A percentile compares a stretch with the other conserved stretches of the same genome.
Evolutionary conservation across 2,113 vertebrate genomes (phyloP).

Genomic region (Psephotus haematonotus): DNA sequence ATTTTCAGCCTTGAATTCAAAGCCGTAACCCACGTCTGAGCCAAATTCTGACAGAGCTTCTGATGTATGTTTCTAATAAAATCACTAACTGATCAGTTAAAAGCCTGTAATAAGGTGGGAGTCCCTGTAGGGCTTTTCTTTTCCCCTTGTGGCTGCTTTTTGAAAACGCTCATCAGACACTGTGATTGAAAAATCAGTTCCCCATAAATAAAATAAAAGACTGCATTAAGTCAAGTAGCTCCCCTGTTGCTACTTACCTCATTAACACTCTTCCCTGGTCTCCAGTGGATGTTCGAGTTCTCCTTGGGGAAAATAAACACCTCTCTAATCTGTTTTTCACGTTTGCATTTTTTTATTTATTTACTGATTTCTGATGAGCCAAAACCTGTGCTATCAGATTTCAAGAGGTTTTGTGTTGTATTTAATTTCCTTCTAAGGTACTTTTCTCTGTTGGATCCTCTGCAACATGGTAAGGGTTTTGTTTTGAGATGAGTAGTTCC

Average conservation of each 20-base stretch:
- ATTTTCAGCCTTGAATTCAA: not conserved
- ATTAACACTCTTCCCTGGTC: conserved; percentile 24
- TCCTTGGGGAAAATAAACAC: conserved; percentile 37
- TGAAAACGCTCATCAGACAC: not conserved
- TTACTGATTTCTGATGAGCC: not conserved
- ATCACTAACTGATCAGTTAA: not conserved
- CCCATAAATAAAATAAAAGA: conserved; percentile 30
- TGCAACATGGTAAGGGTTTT: not conserved
- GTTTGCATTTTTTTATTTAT: not conserved
- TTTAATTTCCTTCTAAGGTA: conserved; percentile 5
- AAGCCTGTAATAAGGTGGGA: not conserved
- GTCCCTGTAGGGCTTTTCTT: not conserved
- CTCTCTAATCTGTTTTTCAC: not conserved
- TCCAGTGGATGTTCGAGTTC: not conserved
- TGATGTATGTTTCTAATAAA: not conserved
- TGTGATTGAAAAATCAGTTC: not conserved
- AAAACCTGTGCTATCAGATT: not conserved
- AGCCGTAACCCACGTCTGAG: not conserved
- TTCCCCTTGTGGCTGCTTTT: not conserved
- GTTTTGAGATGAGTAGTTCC: not conserved
- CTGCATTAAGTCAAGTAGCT: conserved; percentile 15
- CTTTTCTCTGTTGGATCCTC: not conserved
- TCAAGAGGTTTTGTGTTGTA: not conserved
- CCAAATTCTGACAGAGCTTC: not conserved
- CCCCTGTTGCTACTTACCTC: not conserved